A percentile compares a stretch with the other conserved stretches of the same genome.
Evolutionary conservation across 2,888 invertebrate genomes (phyloP).

Genomic region (Drosophila yooni): DNA sequence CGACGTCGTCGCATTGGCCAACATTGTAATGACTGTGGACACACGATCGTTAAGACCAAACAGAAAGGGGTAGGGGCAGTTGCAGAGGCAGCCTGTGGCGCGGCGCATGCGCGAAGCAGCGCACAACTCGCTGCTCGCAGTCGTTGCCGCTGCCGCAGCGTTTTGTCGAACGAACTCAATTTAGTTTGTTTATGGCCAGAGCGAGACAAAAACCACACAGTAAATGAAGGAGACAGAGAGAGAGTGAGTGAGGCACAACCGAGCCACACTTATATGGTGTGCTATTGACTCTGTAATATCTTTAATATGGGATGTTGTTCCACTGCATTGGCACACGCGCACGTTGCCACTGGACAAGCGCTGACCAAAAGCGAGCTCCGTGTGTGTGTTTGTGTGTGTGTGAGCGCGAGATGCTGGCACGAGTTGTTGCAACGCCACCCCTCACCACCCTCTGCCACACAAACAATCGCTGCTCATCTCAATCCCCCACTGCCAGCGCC

Average conservation of each 20-base stretch:
- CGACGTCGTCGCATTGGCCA: conserved; percentile 75
- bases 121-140: conserved; percentile 15
- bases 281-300: conserved; percentile 82
- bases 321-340: conserved; percentile 85
- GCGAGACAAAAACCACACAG: conserved; percentile 27
- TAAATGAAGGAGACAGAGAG: conserved; percentile 3
- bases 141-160: conserved; percentile 51
- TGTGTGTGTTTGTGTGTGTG: conserved; percentile 19
- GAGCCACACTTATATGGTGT: conserved; percentile 76
- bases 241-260: conserved; percentile 1
- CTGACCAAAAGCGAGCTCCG: conserved; percentile 48
- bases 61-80: conserved; percentile 43
- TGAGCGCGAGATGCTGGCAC: conserved; percentile 55
- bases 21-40: conserved; percentile 83
- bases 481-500: conserved; percentile 38
- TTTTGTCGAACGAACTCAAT: conserved; percentile 81
- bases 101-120: conserved; percentile 72
- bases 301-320: conserved; percentile 83
- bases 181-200: conserved; percentile 74
- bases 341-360: conserved; percentile 82
- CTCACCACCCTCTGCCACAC: conserved; percentile 16
- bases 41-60: conserved; percentile 82
- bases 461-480: conserved; percentile 50
- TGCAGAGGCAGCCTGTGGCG: conserved; percentile 42
- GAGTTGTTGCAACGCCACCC: conserved; percentile 39